Evolutionary conservation across 2,888 invertebrate species (phyloP).

Genomic region (Odontomyia ornata): DNA sequence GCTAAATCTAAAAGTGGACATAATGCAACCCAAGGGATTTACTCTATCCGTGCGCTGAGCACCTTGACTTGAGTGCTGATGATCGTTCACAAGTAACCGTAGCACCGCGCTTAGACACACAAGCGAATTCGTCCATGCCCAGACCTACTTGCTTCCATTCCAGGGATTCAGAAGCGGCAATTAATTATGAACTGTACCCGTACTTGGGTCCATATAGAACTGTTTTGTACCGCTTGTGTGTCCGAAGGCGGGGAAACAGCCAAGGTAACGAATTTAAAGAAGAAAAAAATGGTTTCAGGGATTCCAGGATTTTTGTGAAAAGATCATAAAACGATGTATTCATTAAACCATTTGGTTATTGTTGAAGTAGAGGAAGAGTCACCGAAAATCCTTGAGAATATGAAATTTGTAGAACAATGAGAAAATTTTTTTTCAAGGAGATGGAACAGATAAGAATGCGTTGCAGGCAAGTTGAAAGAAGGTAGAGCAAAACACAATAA

Average conservation of each 20-base stretch:
- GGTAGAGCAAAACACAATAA: background rate
- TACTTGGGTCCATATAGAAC: background rate
- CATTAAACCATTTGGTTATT: background rate
- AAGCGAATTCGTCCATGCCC: too few species aligned
- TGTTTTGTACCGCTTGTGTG: background rate
- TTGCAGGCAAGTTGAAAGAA: background rate
- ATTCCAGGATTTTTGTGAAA: slow-evolving; percentile 18
- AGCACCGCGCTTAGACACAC: background rate
- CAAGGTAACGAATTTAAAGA: background rate
- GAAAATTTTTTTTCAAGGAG: too few species aligned
- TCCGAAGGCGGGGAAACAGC: background rate
- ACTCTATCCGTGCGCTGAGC: background rate
- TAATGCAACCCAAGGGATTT: slow-evolving; percentile 27
- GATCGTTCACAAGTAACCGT: background rate
- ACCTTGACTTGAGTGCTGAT: background rate
- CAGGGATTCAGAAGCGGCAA: slow-evolving; percentile 36
- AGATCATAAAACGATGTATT: slow-evolving; percentile 25
- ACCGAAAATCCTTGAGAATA: slow-evolving; percentile 6
- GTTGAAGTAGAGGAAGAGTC: background rate
- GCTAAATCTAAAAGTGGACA: slow-evolving; percentile 17
- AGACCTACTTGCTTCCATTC: slow-evolving; percentile 13
- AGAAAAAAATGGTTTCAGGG: background rate
- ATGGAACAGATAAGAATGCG: background rate
- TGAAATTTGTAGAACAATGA: background rate
- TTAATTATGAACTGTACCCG: slow-evolving; percentile 29